Percentiles rank a stretch among this genome's conserved stretches.
These are phyloP conservation scores for Sebastes miniatus DNA, from an alignment of 2,797 vertebrate species.

Conservation along the genomic window DNA sequence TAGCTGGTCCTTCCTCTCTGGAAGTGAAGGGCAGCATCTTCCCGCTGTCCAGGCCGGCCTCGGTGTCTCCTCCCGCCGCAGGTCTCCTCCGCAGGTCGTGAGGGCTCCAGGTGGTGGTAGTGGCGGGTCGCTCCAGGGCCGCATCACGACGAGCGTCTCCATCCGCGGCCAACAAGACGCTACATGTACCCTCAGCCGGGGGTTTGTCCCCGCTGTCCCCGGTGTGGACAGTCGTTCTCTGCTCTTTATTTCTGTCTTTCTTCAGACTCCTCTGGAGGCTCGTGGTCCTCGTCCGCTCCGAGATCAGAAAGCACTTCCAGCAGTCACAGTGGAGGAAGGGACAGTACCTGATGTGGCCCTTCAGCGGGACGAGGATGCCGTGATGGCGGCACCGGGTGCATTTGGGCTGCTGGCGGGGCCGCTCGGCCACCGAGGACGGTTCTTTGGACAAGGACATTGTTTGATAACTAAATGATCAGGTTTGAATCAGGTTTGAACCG, in stretches of 20 bases:
- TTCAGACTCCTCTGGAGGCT: slow-evolving; percentile 41
- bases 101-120: accelerated
- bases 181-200: neutral
- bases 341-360: slow-evolving; percentile 57
- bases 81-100: neutral
- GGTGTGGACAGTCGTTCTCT: too few relatives aligned
- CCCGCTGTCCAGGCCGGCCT: neutral
- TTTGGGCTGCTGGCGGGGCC: slow-evolving; percentile 28
- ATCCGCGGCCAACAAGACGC: neutral
- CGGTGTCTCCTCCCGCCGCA: neutral
- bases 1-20: neutral
- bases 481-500: too few relatives aligned
- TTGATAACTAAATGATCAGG: neutral
- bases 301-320: slow-evolving; percentile 27
- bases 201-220: too few relatives aligned
- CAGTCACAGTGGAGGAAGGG: slow-evolving; percentile 31
- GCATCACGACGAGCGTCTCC: neutral
- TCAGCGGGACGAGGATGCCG: slow-evolving; percentile 61
- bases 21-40: neutral
- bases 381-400: slow-evolving; percentile 78
- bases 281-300: slow-evolving; percentile 20
- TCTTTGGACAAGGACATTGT: slow-evolving; percentile 46
- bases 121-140: neutral
- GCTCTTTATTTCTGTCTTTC: neutral
- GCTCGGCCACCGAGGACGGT: neutral